Evolutionary conservation across 2,797 vertebrate species (phyloP).

Genomic region (Sphenopsis melanotis): DNA sequence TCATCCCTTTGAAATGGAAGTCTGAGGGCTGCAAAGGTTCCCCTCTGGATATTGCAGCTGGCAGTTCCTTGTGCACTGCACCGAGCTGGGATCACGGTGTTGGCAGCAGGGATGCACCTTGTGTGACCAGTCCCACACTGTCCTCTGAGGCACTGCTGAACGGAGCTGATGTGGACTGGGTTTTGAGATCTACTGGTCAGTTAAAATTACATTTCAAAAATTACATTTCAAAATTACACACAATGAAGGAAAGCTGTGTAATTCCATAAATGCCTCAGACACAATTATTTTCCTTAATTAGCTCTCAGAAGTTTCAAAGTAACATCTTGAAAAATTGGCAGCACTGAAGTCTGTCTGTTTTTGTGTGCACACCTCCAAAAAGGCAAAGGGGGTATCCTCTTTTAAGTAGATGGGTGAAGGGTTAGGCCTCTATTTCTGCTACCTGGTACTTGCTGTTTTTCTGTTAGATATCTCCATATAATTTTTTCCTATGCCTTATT

Average conservation of each 20-base stretch:
- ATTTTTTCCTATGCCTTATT: background rate
- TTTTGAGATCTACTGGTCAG: background rate
- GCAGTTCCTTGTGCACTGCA: fast-evolving
- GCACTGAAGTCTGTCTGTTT: background rate
- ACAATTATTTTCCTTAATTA: background rate
- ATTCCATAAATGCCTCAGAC: background rate
- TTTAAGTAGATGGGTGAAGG: background rate
- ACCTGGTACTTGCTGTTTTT: background rate
- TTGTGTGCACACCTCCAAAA: background rate
- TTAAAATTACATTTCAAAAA: background rate
- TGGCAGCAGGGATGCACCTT: background rate
- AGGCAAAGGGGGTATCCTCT: background rate
- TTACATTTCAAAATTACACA: background rate
- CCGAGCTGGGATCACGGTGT: fast-evolving
- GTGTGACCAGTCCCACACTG: background rate
- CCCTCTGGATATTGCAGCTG: fast-evolving
- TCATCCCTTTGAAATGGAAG: background rate
- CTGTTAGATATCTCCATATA: background rate
- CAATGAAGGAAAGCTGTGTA: background rate
- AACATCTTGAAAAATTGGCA: background rate
- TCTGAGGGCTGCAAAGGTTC: background rate
- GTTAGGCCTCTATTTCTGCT: background rate
- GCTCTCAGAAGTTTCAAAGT: background rate
- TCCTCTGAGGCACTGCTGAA: background rate
- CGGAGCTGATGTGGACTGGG: background rate